These are phyloP conservation scores for Timandra comae DNA, from an alignment of 2,888 invertebrate species.

Conservation along the genomic window DNA sequence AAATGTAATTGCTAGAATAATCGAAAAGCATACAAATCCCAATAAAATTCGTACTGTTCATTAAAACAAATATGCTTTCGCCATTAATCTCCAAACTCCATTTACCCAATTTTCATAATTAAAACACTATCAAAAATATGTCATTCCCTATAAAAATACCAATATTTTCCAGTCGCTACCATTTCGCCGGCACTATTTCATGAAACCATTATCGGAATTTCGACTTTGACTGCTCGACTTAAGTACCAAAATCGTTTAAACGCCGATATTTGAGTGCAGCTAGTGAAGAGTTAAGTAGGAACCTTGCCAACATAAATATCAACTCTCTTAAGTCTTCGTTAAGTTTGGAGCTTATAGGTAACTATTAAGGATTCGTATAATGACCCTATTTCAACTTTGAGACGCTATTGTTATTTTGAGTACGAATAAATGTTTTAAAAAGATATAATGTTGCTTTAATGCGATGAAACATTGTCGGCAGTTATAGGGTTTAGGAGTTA, in stretches of 20 bases:
- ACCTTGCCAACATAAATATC: conserved; percentile 24
- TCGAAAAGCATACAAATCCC: no score
- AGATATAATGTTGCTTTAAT: conserved; percentile 1
- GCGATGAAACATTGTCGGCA: no score
- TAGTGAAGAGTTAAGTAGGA: conserved; percentile 16
- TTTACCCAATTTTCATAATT: no score
- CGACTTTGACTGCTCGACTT: conserved; percentile 6
- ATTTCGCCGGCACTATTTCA: conserved; percentile 12
- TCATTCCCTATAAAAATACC: no score
- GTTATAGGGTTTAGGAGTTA: no score
- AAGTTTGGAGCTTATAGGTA: conserved; percentile 22
- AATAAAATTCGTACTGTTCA: no score
- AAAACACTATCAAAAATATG: no score
- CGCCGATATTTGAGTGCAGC: conserved; percentile 15
- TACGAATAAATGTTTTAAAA: conserved; percentile 5
- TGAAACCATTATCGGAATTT: conserved; percentile 2
- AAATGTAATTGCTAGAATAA: no score
- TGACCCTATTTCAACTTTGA: conserved; percentile 7
- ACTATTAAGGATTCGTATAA: conserved; percentile 21
- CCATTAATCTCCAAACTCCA: no score
- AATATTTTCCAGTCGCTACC: conserved; percentile 6
- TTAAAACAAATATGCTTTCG: no score
- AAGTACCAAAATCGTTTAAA: conserved; percentile 8
- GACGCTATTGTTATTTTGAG: no score
- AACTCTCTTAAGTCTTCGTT: conserved; percentile 17